These are phyloP conservation scores for Cerastis leucographa DNA, from an alignment of 2,888 invertebrate genomes.

Conservation along the genomic window DNA sequence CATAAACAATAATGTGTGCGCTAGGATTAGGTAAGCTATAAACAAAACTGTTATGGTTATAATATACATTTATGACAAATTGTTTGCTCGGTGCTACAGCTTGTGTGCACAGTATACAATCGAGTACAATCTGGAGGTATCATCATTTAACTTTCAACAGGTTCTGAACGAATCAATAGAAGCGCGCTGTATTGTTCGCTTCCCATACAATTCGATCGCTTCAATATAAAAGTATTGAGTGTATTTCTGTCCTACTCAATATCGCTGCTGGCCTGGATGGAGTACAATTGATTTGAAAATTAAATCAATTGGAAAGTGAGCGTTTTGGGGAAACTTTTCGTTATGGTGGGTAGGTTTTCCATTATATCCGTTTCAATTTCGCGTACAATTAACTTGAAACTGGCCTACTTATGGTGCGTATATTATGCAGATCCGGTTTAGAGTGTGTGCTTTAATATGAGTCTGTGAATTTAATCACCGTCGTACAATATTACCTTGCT, in stretches of 20 bases:
- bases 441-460: not conserved
- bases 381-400: not conserved
- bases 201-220: conserved; percentile 10
- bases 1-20: not conserved
- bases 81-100: conserved; percentile 4
- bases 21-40: not conserved
- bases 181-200: conserved; percentile 38
- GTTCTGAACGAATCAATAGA: conserved; percentile 11
- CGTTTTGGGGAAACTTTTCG: conserved; percentile 12
- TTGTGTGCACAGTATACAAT: conserved; percentile 7
- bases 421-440: not conserved
- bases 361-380: conserved; percentile 13
- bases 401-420: not conserved
- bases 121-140: not conserved
- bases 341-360: not conserved
- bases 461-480: not conserved
- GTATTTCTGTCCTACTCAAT: conserved; percentile 25
- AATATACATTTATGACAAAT: not conserved
- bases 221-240: conserved; percentile 20
- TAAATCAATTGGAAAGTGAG: conserved; percentile 47
- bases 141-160: conserved; percentile 22
- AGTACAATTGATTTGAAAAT: conserved; percentile 52
- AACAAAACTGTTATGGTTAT: not conserved
- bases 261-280: not conserved
- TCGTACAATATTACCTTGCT: not conserved